Evolutionary conservation across 2,113 vertebrate species (phyloP).

Genomic region (Crotalus helleri): DNA sequence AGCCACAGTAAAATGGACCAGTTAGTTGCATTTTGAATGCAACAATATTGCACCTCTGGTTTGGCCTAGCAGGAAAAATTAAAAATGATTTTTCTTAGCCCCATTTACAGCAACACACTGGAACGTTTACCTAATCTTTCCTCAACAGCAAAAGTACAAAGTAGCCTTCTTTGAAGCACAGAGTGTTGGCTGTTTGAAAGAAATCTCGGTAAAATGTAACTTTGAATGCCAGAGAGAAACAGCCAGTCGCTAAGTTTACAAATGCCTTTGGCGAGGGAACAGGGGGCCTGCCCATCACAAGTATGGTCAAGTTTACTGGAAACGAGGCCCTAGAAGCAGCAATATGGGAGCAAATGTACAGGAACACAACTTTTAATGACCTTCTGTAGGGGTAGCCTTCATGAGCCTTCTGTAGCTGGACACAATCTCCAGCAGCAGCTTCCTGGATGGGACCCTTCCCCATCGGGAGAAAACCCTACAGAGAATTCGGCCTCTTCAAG

Average conservation of each 20-base stretch:
- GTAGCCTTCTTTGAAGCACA: not conserved
- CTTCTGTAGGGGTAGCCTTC: not conserved
- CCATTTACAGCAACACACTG: too few species aligned
- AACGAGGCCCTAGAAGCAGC: not conserved
- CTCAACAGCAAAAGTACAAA: not conserved
- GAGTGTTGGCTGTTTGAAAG: not conserved
- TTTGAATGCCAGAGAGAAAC: not conserved
- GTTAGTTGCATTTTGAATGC: not conserved
- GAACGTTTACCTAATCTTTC: not conserved
- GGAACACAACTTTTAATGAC: not conserved
- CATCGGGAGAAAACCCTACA: not conserved
- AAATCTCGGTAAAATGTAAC: not conserved
- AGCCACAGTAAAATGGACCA: not conserved
- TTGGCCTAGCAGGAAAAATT: not conserved
- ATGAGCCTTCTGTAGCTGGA: not conserved
- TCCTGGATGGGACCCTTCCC: not conserved
- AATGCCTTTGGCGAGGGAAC: not conserved
- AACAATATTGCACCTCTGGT: not conserved
- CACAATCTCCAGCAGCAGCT: not conserved
- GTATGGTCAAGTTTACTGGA: not conserved
- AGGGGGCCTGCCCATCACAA: not conserved
- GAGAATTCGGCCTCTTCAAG: not conserved
- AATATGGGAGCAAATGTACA: not conserved
- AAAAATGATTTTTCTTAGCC: too few species aligned
- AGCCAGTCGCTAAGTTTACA: not conserved